Conservation (phyloP, 2,113 vertebrate genomes). For the Carettochelys insculpta region DNA sequence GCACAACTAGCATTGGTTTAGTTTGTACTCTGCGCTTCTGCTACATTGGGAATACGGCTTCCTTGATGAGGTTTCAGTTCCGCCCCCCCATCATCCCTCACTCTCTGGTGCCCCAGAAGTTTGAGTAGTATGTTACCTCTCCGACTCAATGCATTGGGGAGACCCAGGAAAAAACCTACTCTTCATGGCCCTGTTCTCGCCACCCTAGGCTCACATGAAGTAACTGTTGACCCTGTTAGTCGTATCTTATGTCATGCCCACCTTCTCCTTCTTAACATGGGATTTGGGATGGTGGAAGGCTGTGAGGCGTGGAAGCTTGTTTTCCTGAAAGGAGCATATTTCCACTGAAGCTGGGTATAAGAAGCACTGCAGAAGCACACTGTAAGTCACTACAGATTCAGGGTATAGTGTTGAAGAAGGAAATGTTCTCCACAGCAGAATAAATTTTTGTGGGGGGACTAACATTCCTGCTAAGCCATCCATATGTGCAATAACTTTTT, state of each 20-base stretch:
- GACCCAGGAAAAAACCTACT: not conserved
- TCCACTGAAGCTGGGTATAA: not conserved
- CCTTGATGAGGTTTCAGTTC: not conserved
- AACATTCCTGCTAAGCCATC: too few species aligned
- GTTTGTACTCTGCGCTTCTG: not conserved
- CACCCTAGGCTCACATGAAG: not conserved
- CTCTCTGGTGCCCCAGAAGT: slow-evolving; percentile 47
- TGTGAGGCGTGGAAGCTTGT: not conserved
- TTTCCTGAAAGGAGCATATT: not conserved
- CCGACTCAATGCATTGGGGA: not conserved
- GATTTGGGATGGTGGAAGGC: not conserved
- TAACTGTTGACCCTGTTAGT: not conserved
- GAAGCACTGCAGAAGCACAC: not conserved
- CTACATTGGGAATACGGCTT: slow-evolving; percentile 11
- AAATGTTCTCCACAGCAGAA: not conserved
- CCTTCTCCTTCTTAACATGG: not conserved
- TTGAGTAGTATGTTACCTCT: not conserved
- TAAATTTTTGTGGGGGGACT: too few species aligned
- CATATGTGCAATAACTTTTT: too few species aligned
- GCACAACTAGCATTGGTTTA: not conserved
- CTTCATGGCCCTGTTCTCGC: not conserved
- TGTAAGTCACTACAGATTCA: not conserved
- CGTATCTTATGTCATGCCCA: not conserved
- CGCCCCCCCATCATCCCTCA: not conserved
- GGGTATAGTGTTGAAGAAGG: not conserved